Evolutionary conservation across 2,888 invertebrate species (phyloP), one percentile per base, ranked within the genome.

Genomic region (Nomada flava): DNA sequence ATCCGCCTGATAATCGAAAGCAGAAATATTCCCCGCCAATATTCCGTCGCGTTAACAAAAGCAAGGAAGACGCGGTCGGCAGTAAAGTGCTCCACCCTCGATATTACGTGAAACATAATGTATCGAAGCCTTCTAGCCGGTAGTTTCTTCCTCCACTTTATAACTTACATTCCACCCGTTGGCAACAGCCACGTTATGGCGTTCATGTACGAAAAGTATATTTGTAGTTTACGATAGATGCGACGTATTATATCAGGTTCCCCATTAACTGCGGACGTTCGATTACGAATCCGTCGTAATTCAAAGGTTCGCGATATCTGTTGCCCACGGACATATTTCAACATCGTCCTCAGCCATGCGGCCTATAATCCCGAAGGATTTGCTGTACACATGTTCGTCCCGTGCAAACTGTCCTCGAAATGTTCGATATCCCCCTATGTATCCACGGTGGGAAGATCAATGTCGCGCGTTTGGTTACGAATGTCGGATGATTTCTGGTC

Each of bases 351-450:
- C 88, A 82, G 84, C 80, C 86, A 86, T 86, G 88, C 87, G 86
- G 88, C 87, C 90, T 89, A 90, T 93, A 93, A 93, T 93, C 93
- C 92, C 93, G 79, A 89, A 90, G 92, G 93, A 92, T 93, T 92
- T 93, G 92, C 92, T 91, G 90, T 91, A 92, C 93, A 92, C 90
- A 91, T 92, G 92, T 93, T 91, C 89, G 89, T 86, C 90, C 89
- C 89, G 89, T 89, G 89, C 90, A 90, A 91, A 92, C 91, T 91
- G 91, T 92, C 91, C 92, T 91, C 91, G 90, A 91, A 91, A 88
- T 86, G 91, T 90, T 91, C 92, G 91, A 92, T 92, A 91, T 90
- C 89, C 86, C 89, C 82, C 77, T 77, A 81, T 83, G 88, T 86
- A 90, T 89, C 86, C 89, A 88, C 84, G 84, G 85, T 81, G 84